phyloP scores from a whole-genome alignment of 2,888 invertebrate genomes.

The Neoaliturus tenellus region DNA sequence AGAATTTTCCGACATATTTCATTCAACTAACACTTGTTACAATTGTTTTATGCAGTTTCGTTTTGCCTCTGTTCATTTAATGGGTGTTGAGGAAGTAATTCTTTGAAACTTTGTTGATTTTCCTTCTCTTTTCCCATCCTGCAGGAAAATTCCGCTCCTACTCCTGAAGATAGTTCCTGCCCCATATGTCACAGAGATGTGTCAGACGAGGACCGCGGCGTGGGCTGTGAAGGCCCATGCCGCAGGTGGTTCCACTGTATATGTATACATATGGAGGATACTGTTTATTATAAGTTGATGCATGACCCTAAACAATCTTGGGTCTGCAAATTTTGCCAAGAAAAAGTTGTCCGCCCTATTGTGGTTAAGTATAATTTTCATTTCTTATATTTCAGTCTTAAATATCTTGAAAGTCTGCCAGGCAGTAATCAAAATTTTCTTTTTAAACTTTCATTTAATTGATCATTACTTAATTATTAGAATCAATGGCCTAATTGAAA shows the following conservation, averaged over 20 bases:
- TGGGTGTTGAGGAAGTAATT: too few species aligned
- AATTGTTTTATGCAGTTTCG: too few species aligned
- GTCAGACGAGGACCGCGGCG: background rate
- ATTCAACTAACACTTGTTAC: too few species aligned
- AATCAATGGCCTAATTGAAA: too few species aligned
- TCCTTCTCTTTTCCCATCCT: background rate
- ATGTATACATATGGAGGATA: background rate
- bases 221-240: constrained; percentile 4
- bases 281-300: background rate
- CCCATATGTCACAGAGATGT: background rate
- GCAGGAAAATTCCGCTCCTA: background rate
- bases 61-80: too few species aligned
- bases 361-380: background rate
- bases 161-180: background rate
- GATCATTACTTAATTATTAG: too few species aligned
- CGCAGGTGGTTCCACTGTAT: background rate
- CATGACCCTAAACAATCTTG: background rate
- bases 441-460: too few species aligned
- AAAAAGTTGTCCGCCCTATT: background rate
- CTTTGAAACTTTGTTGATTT: too few species aligned
- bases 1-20: too few species aligned
- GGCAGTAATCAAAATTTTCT: too few species aligned
- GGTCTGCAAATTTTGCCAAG: background rate
- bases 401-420: background rate
- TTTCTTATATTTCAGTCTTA: background rate